Evolutionary conservation across 2,888 invertebrate species (phyloP), one percentile per base, ranked within the genome.

Genomic region (Apomyelois bistriatella): DNA sequence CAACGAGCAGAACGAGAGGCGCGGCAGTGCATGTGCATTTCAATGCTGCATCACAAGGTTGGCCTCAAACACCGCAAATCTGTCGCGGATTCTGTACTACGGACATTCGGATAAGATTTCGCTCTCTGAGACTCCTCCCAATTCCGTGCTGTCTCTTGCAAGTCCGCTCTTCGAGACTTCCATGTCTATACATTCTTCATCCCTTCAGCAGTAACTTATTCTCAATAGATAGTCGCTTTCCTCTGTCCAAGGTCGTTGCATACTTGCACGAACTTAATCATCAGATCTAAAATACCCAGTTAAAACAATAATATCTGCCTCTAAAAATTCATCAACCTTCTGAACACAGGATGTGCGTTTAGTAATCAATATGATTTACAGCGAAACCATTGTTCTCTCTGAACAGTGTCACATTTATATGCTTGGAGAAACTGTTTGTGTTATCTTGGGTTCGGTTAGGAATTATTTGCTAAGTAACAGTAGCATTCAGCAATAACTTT

Each of bases 1-100:
- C 68, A 65, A 53, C 58, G 61, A 64, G 75, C 77, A 82, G 77
- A 83, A 82, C 85, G 77, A 51, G 53, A 66, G 68, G 68, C 65
- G 74, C 68, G 72, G 70, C 56, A 56, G 36, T 55, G 36, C 52
- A 56, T 48, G 41, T 50, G 43, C 53, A 48, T 32, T 38, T 15
- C 32, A 46, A 43, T 53, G 50, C 40, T 52, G 51, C 12, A 52
- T 53, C 42, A 17, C 48, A 28, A 1, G 16, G 8, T 40, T 15
- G 16, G 13, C 3, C 37, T 9, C 38, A 38, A 6, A 38, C 38
- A 13, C n/a, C n/a, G n/a, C 13, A 38, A 3, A 15, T 13, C 3
- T 38, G 8, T 15, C 3, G 15, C 13, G n/a, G 6, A 1, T 13
- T 12, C 15, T 13, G 1, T 7, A 32, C 32, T 7, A n/a, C n/a